phyloP scores from a whole-genome alignment of 1,140 invertebrate genomes.

The Trichogramma pretiosum region DNA sequence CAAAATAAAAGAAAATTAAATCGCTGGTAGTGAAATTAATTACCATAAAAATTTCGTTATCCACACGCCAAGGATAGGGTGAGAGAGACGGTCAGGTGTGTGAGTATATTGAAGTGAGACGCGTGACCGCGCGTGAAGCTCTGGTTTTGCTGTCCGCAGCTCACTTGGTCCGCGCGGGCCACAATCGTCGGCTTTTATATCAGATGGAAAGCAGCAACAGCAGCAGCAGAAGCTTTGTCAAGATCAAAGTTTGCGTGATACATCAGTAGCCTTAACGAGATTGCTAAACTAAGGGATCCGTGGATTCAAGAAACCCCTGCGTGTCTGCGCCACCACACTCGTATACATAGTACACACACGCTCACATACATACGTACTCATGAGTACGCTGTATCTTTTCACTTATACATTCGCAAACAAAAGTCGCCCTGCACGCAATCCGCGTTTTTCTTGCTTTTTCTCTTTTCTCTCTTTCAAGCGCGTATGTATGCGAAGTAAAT shows the following conservation, averaged over 20 bases:
- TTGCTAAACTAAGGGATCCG: constrained; percentile 28
- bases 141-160: constrained; percentile 37
- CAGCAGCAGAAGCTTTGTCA: not conserved
- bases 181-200: constrained; percentile 35
- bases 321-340: constrained; percentile 32
- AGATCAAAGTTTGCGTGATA: constrained; percentile 37
- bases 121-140: constrained; percentile 32
- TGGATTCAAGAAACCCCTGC: constrained; percentile 41
- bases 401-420: too few relatives aligned
- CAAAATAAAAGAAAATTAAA: not conserved
- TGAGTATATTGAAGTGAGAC: constrained; percentile 40
- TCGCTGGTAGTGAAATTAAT: not conserved
- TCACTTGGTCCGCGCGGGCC: constrained; percentile 32
- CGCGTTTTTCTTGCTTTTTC: too few relatives aligned
- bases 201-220: not conserved
- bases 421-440: too few relatives aligned
- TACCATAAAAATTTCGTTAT: not conserved
- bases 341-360: constrained; percentile 26
- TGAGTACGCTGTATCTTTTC: too few relatives aligned
- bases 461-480: constrained; percentile 6
- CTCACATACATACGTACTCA: too few relatives aligned
- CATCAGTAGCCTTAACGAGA: constrained; percentile 42
- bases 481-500: too few relatives aligned
- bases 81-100: too few relatives aligned
- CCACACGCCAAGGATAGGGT: not conserved